phyloP scores from a whole-genome alignment of 2,797 vertebrate species.

The Cheirogaleus major region DNA sequence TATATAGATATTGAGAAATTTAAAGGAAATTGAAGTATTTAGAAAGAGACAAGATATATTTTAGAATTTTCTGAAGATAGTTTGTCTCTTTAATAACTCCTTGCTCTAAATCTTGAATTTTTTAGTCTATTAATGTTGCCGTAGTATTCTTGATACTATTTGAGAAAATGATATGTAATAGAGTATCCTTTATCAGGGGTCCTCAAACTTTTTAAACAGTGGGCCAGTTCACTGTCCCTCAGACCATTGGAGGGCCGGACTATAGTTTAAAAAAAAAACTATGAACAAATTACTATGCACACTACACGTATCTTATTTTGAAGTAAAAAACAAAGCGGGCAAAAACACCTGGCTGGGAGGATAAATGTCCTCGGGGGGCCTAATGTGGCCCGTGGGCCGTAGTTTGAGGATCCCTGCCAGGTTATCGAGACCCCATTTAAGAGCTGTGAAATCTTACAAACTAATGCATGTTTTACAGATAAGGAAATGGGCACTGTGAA shows the following conservation, averaged over 20 bases:
- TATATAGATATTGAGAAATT: conserved; percentile 7
- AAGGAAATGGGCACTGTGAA: neutral
- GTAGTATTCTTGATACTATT: neutral
- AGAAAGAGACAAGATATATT: neutral
- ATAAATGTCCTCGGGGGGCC: no score
- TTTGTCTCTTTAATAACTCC: neutral
- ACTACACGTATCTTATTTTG: no score
- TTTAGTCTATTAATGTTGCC: neutral
- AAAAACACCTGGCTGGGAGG: no score
- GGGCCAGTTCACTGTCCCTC: no score
- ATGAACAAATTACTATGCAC: no score
- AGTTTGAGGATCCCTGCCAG: neutral
- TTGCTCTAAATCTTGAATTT: neutral
- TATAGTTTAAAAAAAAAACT: no score
- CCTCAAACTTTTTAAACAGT: no score
- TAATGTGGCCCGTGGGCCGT: no score
- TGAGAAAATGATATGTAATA: neutral
- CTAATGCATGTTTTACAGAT: neutral
- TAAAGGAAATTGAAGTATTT: neutral
- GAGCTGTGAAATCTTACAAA: neutral
- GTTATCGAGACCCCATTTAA: neutral
- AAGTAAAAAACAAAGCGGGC: no score
- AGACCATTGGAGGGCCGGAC: no score
- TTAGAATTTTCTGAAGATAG: conserved; percentile 28
- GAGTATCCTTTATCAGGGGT: neutral